A percentile compares a stretch with the other conserved stretches of the same genome.
These are phyloP conservation scores for Melospiza georgiana DNA, from an alignment of 2,113 vertebrate genomes.

Conservation along the genomic window DNA sequence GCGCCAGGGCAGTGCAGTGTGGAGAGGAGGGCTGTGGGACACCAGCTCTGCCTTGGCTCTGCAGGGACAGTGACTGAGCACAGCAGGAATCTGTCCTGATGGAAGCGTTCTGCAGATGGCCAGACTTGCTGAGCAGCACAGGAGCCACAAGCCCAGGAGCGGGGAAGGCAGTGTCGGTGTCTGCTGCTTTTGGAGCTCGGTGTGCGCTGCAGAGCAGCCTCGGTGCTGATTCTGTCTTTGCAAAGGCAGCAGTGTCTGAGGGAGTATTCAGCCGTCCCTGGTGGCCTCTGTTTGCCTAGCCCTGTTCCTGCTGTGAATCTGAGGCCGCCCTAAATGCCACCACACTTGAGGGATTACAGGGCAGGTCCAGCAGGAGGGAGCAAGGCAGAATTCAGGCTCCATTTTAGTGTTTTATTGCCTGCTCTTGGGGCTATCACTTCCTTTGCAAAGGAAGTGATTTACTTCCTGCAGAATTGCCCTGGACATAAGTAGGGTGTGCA, in stretches of 20 bases:
- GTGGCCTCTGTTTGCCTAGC: not conserved
- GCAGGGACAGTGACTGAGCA: not conserved
- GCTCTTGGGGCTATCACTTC: not conserved
- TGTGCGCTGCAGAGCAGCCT: not conserved
- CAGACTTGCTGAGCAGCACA: not conserved
- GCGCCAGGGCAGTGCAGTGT: not conserved
- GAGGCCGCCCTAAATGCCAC: not conserved
- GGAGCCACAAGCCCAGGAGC: accelerated
- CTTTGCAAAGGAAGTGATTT: not conserved
- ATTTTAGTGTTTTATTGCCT: not conserved
- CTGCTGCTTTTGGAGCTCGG: not conserved
- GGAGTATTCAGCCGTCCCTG: not conserved
- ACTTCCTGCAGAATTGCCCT: not conserved
- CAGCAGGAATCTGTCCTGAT: not conserved
- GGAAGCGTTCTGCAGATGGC: accelerated
- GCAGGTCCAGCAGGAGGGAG: not conserved
- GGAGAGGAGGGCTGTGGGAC: not conserved
- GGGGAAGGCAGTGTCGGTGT: not conserved
- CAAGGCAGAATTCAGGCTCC: not conserved
- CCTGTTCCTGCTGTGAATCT: not conserved
- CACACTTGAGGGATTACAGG: not conserved
- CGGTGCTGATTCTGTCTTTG: not conserved
- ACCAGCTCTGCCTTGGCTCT: not conserved
- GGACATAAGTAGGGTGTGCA: not conserved
- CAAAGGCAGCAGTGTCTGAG: not conserved